A percentile compares a stretch with the other conserved stretches of the same genome.
phyloP scores from a whole-genome alignment of 2,113 vertebrate species.

The Tringa solitaria region DNA sequence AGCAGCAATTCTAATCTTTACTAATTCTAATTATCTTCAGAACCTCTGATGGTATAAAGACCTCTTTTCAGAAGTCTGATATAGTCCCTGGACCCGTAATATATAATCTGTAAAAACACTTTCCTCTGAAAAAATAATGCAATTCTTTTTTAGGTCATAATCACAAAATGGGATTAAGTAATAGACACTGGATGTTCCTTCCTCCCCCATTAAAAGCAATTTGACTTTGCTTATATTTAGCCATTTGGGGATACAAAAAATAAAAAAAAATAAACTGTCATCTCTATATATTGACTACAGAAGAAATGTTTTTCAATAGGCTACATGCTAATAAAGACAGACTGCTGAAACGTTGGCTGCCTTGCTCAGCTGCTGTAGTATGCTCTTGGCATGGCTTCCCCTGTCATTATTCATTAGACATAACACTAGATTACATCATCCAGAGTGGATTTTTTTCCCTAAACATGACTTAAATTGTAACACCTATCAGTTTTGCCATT shows the following conservation, averaged over 20 bases:
- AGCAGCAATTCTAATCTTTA: background rate
- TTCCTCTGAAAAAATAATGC: background rate
- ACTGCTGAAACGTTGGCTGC: background rate
- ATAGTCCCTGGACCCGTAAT: no score
- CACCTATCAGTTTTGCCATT: background rate
- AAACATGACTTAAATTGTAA: constrained; percentile 10
- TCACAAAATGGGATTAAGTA: background rate
- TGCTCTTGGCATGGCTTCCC: background rate
- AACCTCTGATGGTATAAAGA: background rate
- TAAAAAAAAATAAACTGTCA: background rate
- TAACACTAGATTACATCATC: constrained; percentile 21
- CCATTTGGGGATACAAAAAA: background rate
- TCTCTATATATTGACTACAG: background rate
- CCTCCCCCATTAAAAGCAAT: background rate
- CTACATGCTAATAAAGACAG: background rate
- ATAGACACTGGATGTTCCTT: background rate
- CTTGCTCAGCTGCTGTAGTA: background rate
- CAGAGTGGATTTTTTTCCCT: background rate
- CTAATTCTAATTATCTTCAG: background rate
- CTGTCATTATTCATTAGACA: constrained; percentile 33
- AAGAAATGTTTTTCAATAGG: background rate
- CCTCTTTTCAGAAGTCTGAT: background rate
- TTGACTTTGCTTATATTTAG: background rate
- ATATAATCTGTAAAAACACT: background rate
- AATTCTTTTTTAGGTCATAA: background rate